A percentile compares a stretch with the other conserved stretches of the same genome.
These are phyloP conservation scores for Siniperca undulata DNA, from an alignment of 2,797 vertebrate species.

Conservation along the genomic window DNA sequence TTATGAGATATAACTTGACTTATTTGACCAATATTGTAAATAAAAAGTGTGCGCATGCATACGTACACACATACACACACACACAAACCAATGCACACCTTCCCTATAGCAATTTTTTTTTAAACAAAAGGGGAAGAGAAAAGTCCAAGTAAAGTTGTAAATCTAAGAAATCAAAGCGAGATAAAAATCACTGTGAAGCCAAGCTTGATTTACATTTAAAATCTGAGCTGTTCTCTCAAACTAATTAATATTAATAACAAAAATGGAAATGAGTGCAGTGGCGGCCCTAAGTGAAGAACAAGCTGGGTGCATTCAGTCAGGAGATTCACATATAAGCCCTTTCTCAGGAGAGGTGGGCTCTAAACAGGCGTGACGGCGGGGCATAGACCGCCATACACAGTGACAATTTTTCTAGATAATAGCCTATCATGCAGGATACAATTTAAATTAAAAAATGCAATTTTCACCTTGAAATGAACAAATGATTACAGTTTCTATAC, in stretches of 20 bases:
- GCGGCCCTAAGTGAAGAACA: slow-evolving; percentile 84
- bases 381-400: slow-evolving; percentile 94
- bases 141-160: slow-evolving; percentile 80
- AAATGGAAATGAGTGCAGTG: slow-evolving; percentile 85
- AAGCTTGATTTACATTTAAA: slow-evolving; percentile 84
- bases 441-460: slow-evolving; percentile 99
- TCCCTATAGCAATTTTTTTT: slow-evolving; percentile 54
- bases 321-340: slow-evolving; percentile 93
- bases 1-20: slow-evolving; percentile 9
- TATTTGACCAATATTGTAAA: slow-evolving; percentile 21
- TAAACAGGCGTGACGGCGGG: slow-evolving; percentile 94
- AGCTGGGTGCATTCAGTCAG: slow-evolving; percentile 89
- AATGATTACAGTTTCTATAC: slow-evolving; percentile 99
- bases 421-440: slow-evolving; percentile 99
- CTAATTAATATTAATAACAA: slow-evolving; percentile 93
- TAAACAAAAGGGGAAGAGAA: slow-evolving; percentile 24
- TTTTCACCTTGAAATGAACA: slow-evolving; percentile 99
- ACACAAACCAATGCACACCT: slow-evolving; percentile 34
- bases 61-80: background rate
- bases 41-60: background rate
- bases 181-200: slow-evolving; percentile 84
- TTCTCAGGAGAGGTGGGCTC: slow-evolving; percentile 96
- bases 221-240: slow-evolving; percentile 81
- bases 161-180: slow-evolving; percentile 80
- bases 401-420: slow-evolving; percentile 99